Conservation (phyloP, 2,797 vertebrate genomes). For the Perodicticus potto region DNA sequence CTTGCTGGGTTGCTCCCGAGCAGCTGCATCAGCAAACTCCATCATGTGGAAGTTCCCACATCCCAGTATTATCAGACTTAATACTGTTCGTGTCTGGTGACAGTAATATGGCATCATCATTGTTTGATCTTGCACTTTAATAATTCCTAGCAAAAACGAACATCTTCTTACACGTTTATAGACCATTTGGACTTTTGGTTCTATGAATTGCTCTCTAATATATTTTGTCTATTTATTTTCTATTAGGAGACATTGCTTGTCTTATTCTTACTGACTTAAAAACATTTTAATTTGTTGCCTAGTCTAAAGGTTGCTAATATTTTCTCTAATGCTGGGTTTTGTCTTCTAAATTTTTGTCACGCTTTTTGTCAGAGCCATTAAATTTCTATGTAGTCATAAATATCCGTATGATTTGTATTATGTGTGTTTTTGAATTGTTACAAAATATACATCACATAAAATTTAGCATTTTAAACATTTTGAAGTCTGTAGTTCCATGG, state of each 20-base stretch:
- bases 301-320: neutral
- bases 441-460: neutral
- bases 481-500: neutral
- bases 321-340: neutral
- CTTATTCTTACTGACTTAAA: neutral
- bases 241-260: neutral
- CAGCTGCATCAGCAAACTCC: accelerated
- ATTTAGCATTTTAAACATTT: too few species aligned
- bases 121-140: neutral
- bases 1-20: accelerated
- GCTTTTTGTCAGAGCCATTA: neutral
- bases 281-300: neutral
- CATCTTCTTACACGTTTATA: neutral
- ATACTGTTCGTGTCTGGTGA: neutral
- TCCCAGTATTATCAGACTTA: neutral
- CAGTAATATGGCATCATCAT: accelerated
- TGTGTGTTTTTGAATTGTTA: neutral
- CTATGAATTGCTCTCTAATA: neutral
- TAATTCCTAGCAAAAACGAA: neutral
- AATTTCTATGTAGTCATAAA: neutral
- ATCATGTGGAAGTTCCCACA: neutral
- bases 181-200: neutral
- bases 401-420: neutral
- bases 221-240: neutral
- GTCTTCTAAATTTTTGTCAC: neutral